Percentiles rank a stretch among this genome's conserved stretches.
phyloP scores from a whole-genome alignment of 2,888 invertebrate genomes.

The Thecocarcelia acutangulata region DNA sequence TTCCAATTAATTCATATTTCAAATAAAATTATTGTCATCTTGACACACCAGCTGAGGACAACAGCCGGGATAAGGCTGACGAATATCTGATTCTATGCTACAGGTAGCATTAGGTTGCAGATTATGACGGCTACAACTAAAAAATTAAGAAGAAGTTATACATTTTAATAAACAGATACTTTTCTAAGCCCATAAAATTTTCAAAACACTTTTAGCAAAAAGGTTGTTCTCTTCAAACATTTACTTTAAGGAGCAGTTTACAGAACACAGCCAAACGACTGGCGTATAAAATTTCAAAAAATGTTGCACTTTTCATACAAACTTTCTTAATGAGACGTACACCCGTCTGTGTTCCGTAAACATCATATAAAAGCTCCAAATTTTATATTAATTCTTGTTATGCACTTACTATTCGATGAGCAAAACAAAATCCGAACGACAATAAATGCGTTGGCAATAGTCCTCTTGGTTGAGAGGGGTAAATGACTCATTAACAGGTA shows the following conservation, averaged over 20 bases:
- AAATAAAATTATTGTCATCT: constrained; percentile 75
- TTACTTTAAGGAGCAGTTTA: no score
- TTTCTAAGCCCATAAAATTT: no score
- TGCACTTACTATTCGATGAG: constrained; percentile 74
- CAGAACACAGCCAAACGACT: no score
- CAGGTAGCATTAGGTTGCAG: constrained; percentile 74
- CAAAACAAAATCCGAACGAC: constrained; percentile 76
- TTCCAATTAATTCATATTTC: constrained; percentile 39
- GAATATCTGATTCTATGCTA: constrained; percentile 75
- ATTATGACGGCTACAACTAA: constrained; percentile 77
- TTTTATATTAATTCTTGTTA: no score
- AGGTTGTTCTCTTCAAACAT: no score
- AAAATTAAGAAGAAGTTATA: constrained; percentile 14
- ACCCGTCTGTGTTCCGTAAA: no score
- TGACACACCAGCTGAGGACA: constrained; percentile 76
- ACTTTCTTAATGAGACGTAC: no score
- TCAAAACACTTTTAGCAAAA: no score
- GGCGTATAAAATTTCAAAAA: no score
- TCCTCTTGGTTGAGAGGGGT: constrained; percentile 77
- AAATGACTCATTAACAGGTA: constrained; percentile 76
- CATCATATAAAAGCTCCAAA: no score
- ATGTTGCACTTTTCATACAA: no score
- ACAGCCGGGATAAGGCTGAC: constrained; percentile 75
- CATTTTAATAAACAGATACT: no score
- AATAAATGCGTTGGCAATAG: constrained; percentile 75